Evolutionary conservation across 2,888 invertebrate genomes (phyloP).

Genomic region (Synanthedon andrenaeformis): DNA sequence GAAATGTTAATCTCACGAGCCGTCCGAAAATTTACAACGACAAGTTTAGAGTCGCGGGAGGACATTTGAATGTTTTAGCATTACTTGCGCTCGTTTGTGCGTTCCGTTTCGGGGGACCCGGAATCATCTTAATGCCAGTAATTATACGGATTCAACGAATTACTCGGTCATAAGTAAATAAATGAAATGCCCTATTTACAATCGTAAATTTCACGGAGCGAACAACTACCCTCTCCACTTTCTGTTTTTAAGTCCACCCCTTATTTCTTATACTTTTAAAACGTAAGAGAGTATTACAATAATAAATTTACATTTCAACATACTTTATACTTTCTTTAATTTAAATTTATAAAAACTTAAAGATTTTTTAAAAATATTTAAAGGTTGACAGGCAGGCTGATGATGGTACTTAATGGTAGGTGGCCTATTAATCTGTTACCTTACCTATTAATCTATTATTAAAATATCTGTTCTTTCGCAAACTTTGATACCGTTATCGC

Average conservation of each 20-base stretch:
- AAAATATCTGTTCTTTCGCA: too few relatives aligned
- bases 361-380: too few relatives aligned
- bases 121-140: slow-evolving; percentile 70
- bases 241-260: slow-evolving; percentile 7
- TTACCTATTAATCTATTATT: too few relatives aligned
- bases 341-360: not conserved
- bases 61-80: slow-evolving; percentile 67
- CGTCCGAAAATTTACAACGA: slow-evolving; percentile 33
- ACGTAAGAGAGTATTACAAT: slow-evolving; percentile 4
- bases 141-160: slow-evolving; percentile 69
- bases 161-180: slow-evolving; percentile 69
- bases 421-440: too few relatives aligned
- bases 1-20: not conserved
- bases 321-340: not conserved
- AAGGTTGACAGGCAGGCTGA: too few relatives aligned
- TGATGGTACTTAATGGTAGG: too few relatives aligned
- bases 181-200: slow-evolving; percentile 63
- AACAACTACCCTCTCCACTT: not conserved
- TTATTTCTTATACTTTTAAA: slow-evolving; percentile 9
- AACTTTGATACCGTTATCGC: too few relatives aligned
- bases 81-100: slow-evolving; percentile 47
- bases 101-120: slow-evolving; percentile 38
- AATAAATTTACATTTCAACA: not conserved
- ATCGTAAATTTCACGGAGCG: slow-evolving; percentile 51
- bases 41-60: slow-evolving; percentile 20